These are phyloP conservation scores for Gracilinanus agilis DNA, from an alignment of 2,113 vertebrate genomes.

Conservation along the genomic window DNA sequence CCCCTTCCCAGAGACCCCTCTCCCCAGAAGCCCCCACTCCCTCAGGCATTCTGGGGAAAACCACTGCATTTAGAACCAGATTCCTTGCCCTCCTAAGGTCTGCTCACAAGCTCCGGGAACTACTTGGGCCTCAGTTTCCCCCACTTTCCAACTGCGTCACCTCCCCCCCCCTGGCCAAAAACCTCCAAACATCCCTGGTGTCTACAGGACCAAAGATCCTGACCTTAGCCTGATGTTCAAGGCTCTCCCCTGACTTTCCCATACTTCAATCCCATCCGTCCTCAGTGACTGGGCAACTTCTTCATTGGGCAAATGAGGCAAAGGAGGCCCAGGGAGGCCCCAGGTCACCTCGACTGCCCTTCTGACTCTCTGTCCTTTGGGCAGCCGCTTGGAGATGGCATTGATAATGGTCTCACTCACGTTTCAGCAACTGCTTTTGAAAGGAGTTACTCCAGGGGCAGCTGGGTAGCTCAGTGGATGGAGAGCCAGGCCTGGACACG, in stretches of 20 bases:
- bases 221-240: not conserved
- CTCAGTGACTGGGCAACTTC: not conserved
- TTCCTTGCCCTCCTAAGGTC: too few relatives aligned
- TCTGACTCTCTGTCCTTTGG: not conserved
- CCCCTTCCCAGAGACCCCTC: not conserved
- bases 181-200: not conserved
- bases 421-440: too few relatives aligned
- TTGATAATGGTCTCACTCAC: too few relatives aligned
- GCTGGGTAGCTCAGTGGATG: too few relatives aligned
- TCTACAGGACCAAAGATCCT: not conserved
- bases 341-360: too few relatives aligned
- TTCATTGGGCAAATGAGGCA: too few relatives aligned
- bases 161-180: not conserved
- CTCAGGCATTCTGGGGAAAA: not conserved
- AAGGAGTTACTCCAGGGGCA: too few relatives aligned
- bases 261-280: not conserved
- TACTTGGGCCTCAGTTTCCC: not conserved
- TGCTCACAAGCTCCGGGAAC: not conserved
- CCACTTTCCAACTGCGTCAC: not conserved
- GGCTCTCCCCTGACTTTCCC: not conserved
- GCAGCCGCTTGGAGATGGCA: too few relatives aligned
- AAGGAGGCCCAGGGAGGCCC: too few relatives aligned
- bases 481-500: too few relatives aligned
- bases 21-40: conserved; percentile 37
- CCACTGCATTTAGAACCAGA: not conserved